A percentile compares a stretch with the other conserved stretches of the same genome.
These are phyloP conservation scores for Spermophilus dauricus DNA, from an alignment of 2,113 vertebrate genomes.

Conservation along the genomic window DNA sequence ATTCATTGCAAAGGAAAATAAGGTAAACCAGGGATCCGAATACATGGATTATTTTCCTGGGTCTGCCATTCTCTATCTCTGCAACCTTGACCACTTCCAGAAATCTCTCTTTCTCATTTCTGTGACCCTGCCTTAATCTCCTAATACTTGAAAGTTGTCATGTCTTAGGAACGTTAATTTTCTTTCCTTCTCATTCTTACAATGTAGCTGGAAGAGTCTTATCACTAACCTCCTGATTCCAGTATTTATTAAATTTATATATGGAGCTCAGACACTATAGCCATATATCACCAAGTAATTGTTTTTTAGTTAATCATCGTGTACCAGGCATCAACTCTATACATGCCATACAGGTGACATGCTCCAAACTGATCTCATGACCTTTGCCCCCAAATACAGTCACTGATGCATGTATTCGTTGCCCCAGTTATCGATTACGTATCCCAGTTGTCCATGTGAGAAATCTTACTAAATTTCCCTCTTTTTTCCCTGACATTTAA, in stretches of 20 bases:
- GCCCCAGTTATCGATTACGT: background rate
- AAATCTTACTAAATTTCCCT: background rate
- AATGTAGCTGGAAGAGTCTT: background rate
- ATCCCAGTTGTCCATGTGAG: background rate
- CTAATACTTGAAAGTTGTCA: background rate
- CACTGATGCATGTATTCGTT: background rate
- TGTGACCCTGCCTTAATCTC: background rate
- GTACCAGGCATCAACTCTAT: background rate
- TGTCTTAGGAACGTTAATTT: background rate
- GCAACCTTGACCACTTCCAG: background rate
- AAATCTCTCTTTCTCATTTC: background rate
- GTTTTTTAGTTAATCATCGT: background rate
- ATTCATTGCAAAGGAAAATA: background rate
- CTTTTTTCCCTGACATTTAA: background rate
- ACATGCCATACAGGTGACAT: background rate
- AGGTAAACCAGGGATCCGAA: rapidly evolving
- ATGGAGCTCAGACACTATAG: background rate
- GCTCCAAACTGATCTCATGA: background rate
- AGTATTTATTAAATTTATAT: background rate
- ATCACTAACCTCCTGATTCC: background rate
- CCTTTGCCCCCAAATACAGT: background rate
- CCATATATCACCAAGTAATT: background rate
- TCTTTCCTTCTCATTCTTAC: background rate
- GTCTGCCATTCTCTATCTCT: background rate
- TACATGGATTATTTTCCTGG: background rate